phyloP scores from a whole-genome alignment of 2,113 vertebrate species.

The Odobenus rosmarus region DNA sequence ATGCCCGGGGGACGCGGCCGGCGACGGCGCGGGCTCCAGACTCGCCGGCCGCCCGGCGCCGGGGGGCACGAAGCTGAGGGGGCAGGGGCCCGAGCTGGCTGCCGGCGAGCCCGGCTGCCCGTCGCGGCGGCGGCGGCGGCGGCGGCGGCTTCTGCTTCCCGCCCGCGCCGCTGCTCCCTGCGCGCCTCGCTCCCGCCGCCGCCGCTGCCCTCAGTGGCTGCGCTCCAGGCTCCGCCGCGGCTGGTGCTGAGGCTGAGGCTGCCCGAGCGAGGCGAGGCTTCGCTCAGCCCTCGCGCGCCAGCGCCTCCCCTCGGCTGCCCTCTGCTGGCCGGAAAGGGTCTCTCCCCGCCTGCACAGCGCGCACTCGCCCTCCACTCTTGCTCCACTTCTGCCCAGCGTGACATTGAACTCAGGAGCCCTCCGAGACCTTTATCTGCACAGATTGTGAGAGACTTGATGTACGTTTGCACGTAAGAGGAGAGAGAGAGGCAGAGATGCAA shows the following conservation, averaged over 20 bases:
- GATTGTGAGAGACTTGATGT: not conserved
- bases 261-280: slow-evolving; percentile 68
- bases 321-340: slow-evolving; percentile 60
- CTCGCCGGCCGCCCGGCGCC: slow-evolving; percentile 83
- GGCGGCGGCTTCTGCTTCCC: slow-evolving; percentile 57
- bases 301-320: slow-evolving; percentile 66
- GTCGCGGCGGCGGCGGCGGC: slow-evolving; percentile 78
- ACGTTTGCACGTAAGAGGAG: not conserved
- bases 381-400: slow-evolving; percentile 67
- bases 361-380: not conserved
- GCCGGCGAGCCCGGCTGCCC: slow-evolving; percentile 86
- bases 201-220: slow-evolving; percentile 71
- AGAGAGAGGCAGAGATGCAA: not conserved
- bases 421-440: not conserved
- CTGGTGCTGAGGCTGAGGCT: slow-evolving; percentile 56
- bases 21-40: slow-evolving; percentile 68
- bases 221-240: slow-evolving; percentile 66
- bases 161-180: slow-evolving; percentile 61
- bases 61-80: slow-evolving; percentile 85
- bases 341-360: not conserved
- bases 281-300: slow-evolving; percentile 48
- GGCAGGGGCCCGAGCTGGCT: slow-evolving; percentile 82
- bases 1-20: slow-evolving; percentile 83
- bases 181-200: slow-evolving; percentile 76
- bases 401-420: slow-evolving; percentile 72